Evolutionary conservation across 2,888 invertebrate species (phyloP).

Genomic region (Serrognathus titanus): DNA sequence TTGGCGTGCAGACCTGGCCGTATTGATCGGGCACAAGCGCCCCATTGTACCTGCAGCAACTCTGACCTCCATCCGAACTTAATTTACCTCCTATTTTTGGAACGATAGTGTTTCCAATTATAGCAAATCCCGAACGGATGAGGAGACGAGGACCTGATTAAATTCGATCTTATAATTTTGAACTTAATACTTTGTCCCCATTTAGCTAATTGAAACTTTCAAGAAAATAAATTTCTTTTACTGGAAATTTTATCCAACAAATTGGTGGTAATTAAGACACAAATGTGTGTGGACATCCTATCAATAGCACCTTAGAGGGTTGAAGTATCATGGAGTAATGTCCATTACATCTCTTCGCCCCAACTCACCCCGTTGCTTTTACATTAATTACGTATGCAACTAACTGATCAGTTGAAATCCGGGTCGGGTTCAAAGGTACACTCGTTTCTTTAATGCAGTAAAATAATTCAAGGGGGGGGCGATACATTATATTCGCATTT

Average conservation of each 20-base stretch:
- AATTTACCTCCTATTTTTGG: conserved; percentile 33
- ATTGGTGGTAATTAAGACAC: too few species aligned
- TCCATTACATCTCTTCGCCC: too few species aligned
- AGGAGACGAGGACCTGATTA: neutral
- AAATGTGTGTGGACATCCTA: too few species aligned
- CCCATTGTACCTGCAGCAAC: conserved; percentile 33
- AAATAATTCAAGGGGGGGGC: neutral
- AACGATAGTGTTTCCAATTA: conserved; percentile 32
- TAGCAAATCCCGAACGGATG: conserved; percentile 15
- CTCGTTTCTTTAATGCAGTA: neutral
- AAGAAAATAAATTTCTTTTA: too few species aligned
- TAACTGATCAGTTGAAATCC: neutral
- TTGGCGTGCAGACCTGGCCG: conserved; percentile 4
- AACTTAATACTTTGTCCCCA: neutral
- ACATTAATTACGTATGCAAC: neutral
- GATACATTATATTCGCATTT: neutral
- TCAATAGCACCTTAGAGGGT: too few species aligned
- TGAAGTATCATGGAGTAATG: too few species aligned
- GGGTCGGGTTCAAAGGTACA: neutral
- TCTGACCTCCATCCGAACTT: conserved; percentile 32
- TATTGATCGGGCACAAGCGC: conserved; percentile 33
- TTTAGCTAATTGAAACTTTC: neutral
- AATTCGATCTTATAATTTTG: neutral
- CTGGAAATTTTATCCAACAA: too few species aligned
- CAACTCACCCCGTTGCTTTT: too few species aligned